Evolutionary conservation across 2,113 vertebrate species (phyloP), one percentile per base, ranked within the genome.

Genomic region (Isichthys henryi): DNA sequence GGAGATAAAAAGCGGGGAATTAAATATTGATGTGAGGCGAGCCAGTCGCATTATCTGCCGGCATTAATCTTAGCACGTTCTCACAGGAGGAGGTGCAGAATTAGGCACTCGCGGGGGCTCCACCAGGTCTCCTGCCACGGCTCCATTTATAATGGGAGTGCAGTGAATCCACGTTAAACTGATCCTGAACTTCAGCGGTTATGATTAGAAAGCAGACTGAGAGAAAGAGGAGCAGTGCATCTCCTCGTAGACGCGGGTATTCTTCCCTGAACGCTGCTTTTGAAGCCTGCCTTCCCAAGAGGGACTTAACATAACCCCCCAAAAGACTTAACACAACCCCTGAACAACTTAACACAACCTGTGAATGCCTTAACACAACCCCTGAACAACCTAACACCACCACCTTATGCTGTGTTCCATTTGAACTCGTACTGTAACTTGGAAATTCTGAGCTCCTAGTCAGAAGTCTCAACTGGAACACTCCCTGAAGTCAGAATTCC

Each of bases 11-110:
- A 95, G 93, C 91, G 0, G 89, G 49, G 83, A 94, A 93, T 94
- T 94, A 93, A 95, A 96, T 95, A 95, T 96, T 96, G 94, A 96
- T 95, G 94, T 66, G 4, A 88, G 92, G 89, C 92, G 91, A 93
- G 94, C 93, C 91, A 93, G 94, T 92, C 87, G 4, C 89, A 91
- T 91, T 93, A 93, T 93, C 93, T 92, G 80, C 89, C 92, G 93
- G 94, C 92, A 94, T 95, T 95, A 93, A 94, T 95, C 95, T 95
- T 93, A 93, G 94, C 93, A 92, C 88, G 92, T 91, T 93, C 90
- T 92, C 90, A 92, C 92, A 93, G 91, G 92, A 94, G 91, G 74
- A 92, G 93, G 92, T 93, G 88, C 91, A 92, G 93, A 92, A 89
- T 86, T 86, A 86, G 91, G 93, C 91, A 90, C 93, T 87, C 85